These are phyloP conservation scores for Otis tarda DNA, from an alignment of 2,113 vertebrate species.

Conservation along the genomic window DNA sequence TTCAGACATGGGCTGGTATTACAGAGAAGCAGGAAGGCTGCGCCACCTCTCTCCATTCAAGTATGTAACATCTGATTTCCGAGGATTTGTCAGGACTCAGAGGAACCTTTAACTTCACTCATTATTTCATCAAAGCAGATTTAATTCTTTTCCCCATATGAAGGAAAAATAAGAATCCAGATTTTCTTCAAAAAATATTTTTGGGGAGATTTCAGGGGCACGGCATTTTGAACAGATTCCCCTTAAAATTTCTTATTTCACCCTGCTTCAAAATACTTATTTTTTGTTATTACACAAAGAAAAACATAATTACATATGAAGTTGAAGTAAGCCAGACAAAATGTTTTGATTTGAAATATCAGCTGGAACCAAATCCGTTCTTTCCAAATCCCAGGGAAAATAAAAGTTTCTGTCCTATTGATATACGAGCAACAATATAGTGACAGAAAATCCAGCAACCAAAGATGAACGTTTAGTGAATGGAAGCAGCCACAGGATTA, in stretches of 20 bases:
- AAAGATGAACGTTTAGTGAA: background rate
- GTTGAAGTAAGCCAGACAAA: background rate
- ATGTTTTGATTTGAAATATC: background rate
- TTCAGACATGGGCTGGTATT: accelerated
- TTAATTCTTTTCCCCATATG: background rate
- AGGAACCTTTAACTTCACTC: background rate
- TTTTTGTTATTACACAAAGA: background rate
- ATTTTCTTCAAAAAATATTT: background rate
- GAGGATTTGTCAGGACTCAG: background rate
- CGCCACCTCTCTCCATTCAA: background rate
- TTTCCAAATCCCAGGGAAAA: background rate
- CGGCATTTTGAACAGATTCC: background rate
- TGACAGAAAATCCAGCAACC: background rate
- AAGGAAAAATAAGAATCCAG: background rate
- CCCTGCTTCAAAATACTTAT: background rate
- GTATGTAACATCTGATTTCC: background rate
- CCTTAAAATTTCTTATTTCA: background rate
- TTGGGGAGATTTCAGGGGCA: background rate
- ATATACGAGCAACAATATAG: background rate
- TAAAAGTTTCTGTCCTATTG: background rate
- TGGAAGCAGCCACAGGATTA: background rate
- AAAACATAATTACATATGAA: background rate
- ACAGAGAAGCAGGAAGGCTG: background rate
- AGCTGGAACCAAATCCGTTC: background rate
- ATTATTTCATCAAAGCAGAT: background rate